phyloP scores from a whole-genome alignment of 2,888 invertebrate genomes.

The Dichetophora obliterata region DNA sequence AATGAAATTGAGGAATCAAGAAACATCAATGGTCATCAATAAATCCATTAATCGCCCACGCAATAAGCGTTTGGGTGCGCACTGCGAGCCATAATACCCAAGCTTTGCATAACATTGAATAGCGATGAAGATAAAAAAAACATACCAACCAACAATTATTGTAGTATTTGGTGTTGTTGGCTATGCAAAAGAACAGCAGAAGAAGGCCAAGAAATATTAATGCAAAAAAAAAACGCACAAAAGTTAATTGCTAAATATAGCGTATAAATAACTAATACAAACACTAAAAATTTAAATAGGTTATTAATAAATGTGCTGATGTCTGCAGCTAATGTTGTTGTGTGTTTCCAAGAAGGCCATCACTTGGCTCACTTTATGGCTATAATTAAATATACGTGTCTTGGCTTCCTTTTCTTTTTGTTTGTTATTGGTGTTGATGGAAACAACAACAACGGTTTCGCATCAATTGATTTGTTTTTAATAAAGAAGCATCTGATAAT shows the following conservation, averaged over 20 bases:
- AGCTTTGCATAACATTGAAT: too few relatives aligned
- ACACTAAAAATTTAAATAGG: too few relatives aligned
- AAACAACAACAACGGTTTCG: not conserved
- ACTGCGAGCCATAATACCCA: too few relatives aligned
- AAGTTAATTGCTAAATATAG: too few relatives aligned
- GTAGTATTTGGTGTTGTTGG: too few relatives aligned
- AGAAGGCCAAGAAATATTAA: too few relatives aligned
- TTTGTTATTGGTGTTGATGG: not conserved
- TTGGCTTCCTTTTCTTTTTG: not conserved
- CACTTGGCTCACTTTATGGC: not conserved
- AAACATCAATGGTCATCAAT: constrained; percentile 38
- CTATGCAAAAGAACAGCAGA: too few relatives aligned
- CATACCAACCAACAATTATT: not conserved
- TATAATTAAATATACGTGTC: not conserved
- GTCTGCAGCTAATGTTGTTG: not conserved
- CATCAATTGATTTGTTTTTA: constrained; percentile 11
- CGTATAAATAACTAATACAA: too few relatives aligned
- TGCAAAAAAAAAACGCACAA: too few relatives aligned
- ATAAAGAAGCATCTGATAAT: not conserved
- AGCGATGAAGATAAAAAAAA: not conserved
- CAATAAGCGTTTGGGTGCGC: not conserved
- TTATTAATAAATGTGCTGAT: too few relatives aligned
- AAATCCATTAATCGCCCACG: constrained; percentile 36
- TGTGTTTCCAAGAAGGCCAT: not conserved
- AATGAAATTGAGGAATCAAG: constrained; percentile 34